phyloP scores from a whole-genome alignment of 2,113 vertebrate genomes.

The Sminthopsis crassicaudata region DNA sequence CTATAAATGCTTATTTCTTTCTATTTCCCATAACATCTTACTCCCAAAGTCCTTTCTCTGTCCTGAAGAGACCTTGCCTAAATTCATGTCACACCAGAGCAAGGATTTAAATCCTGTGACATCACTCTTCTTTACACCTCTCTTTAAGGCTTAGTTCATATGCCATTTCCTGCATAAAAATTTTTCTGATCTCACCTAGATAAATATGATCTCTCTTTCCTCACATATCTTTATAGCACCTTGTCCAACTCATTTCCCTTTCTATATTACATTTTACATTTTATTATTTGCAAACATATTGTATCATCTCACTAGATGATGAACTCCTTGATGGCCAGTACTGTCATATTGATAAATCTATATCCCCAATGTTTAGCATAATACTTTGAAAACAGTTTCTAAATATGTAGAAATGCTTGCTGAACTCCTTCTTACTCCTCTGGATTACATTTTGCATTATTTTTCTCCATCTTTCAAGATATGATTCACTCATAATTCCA shows the following conservation, averaged over 20 bases:
- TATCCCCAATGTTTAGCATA: not conserved
- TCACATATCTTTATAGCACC: not conserved
- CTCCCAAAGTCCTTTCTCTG: not conserved
- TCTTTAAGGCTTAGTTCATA: not conserved
- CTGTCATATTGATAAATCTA: not conserved
- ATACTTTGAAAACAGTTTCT: not conserved
- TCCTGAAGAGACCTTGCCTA: not conserved
- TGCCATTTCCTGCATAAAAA: not conserved
- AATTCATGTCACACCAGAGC: not conserved
- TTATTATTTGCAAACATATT: not conserved
- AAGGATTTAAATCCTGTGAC: not conserved
- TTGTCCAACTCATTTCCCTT: not conserved
- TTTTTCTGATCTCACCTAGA: not conserved
- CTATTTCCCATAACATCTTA: not conserved
- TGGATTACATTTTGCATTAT: not conserved
- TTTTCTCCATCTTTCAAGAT: not conserved
- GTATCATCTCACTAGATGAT: not conserved
- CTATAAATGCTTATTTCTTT: not conserved
- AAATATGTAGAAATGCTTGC: not conserved
- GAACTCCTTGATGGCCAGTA: not conserved
- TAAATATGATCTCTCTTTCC: not conserved
- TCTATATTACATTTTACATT: not conserved
- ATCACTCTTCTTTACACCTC: not conserved
- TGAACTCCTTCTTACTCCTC: not conserved
- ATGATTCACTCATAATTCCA: not conserved